These are phyloP conservation scores for Lycorma delicatula DNA, from an alignment of 1,140 invertebrate genomes.

Conservation along the genomic window DNA sequence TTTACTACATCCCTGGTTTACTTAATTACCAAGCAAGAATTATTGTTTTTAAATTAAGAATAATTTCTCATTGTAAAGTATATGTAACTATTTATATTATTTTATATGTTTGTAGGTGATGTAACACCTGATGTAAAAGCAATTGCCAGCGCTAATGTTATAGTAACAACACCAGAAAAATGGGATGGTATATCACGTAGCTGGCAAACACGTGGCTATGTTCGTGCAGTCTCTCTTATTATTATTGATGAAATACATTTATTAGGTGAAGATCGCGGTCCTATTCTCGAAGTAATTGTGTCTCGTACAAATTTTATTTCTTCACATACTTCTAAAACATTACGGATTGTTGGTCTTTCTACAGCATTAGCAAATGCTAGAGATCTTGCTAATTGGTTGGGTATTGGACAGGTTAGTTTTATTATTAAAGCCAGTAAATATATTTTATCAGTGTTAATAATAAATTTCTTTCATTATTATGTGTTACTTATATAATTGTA, in stretches of 20 bases:
- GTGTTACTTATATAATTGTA: too few relatives aligned
- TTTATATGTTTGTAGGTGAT: too few relatives aligned
- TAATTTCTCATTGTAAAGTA: too few relatives aligned
- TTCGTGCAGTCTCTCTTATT: slow-evolving; percentile 84
- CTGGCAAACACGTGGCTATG: slow-evolving; percentile 95
- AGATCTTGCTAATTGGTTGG: slow-evolving; percentile 95
- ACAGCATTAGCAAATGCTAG: slow-evolving; percentile 96
- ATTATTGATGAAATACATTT: slow-evolving; percentile 99
- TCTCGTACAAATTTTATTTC: slow-evolving; percentile 83
- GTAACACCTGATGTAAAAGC: slow-evolving; percentile 86
- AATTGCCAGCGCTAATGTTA: slow-evolving; percentile 77
- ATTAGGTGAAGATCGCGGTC: slow-evolving; percentile 82
- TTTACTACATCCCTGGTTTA: too few relatives aligned
- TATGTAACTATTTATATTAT: too few relatives aligned
- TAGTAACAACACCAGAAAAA: slow-evolving; percentile 98
- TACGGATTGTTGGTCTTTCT: slow-evolving; percentile 90
- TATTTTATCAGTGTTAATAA: too few relatives aligned
- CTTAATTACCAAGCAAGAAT: too few relatives aligned
- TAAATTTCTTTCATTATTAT: too few relatives aligned
- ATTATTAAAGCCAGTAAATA: too few relatives aligned
- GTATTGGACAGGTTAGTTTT: slow-evolving; percentile 56
- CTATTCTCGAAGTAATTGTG: slow-evolving; percentile 79
- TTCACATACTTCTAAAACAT: slow-evolving; percentile 63
- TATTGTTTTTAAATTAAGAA: too few relatives aligned
- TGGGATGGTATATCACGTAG: slow-evolving; percentile 98